Conservation (phyloP, 2,888 invertebrate genomes). For the Phortica okadai region DNA sequence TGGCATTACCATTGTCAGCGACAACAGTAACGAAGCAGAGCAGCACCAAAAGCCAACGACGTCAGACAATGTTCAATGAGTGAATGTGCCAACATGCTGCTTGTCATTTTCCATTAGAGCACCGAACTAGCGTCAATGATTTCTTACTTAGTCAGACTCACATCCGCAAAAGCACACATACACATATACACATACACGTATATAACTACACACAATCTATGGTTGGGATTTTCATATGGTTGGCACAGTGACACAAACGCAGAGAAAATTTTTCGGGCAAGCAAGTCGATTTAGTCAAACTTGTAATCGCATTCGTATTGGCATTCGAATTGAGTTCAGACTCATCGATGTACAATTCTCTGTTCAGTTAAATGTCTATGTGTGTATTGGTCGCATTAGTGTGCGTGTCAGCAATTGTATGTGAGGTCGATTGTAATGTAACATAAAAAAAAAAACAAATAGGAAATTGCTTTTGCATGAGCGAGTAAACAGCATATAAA, state of each 20-base stretch:
- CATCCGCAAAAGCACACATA: constrained; percentile 19
- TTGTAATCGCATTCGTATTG: constrained; percentile 65
- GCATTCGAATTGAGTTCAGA: constrained; percentile 50
- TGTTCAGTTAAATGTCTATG: not conserved
- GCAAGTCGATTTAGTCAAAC: constrained; percentile 30
- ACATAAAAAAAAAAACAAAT: constrained; percentile 50
- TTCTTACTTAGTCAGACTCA: constrained; percentile 62
- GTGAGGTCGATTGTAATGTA: constrained; percentile 55
- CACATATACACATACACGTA: constrained; percentile 28
- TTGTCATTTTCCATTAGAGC: constrained; percentile 68
- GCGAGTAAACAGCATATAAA: constrained; percentile 50
- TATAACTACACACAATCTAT: constrained; percentile 13
- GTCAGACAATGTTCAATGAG: not conserved
- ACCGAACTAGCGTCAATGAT: constrained; percentile 68
- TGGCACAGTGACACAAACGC: constrained; percentile 7
- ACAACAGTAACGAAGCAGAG: not conserved
- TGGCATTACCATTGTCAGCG: constrained; percentile 21
- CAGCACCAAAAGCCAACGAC: constrained; percentile 37
- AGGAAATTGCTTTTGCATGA: constrained; percentile 72
- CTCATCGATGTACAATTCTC: not conserved
- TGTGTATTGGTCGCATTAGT: constrained; percentile 44
- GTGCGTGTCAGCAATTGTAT: constrained; percentile 28
- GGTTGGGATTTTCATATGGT: too few relatives aligned
- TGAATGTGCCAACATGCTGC: constrained; percentile 63
- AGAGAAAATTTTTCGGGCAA: not conserved